These are phyloP conservation scores for Pyrrhosoma nymphula DNA, from an alignment of 2,888 invertebrate species.

Conservation along the genomic window DNA sequence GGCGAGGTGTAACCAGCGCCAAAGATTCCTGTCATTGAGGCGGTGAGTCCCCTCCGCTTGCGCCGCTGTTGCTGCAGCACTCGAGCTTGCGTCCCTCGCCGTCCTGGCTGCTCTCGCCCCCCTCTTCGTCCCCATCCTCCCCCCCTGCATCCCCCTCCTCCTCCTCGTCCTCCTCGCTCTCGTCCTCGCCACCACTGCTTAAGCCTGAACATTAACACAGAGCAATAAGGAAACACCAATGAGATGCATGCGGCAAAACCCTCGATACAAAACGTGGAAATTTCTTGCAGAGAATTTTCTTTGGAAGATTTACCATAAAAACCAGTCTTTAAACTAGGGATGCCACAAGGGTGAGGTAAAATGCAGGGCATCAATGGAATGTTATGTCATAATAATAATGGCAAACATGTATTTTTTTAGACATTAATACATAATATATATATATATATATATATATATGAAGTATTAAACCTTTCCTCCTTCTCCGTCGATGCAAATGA, in stretches of 20 bases:
- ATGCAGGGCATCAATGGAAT: no score
- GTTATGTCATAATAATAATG: no score
- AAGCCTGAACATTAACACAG: not conserved
- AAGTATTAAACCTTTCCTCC: no score
- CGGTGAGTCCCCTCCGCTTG: slow-evolving; percentile 47
- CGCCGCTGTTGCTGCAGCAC: slow-evolving; percentile 59
- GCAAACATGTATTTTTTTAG: no score
- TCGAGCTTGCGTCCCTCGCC: slow-evolving; percentile 45
- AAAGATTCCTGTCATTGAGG: slow-evolving; percentile 58
- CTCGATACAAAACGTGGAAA: no score
- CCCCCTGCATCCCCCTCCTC: slow-evolving; percentile 42
- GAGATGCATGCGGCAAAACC: not conserved
- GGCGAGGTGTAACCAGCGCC: slow-evolving; percentile 34
- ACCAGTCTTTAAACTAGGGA: no score
- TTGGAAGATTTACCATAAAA: no score
- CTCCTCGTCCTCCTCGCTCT: slow-evolving; percentile 37
- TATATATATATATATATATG: no score
- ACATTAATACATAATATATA: no score
- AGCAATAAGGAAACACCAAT: not conserved
- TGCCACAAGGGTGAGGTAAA: no score
- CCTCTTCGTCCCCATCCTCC: slow-evolving; percentile 34
- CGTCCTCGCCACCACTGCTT: slow-evolving; percentile 59
- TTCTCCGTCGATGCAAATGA: no score
- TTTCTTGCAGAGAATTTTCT: no score
- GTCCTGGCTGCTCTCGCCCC: slow-evolving; percentile 28